Evolutionary conservation across 2,888 invertebrate genomes (phyloP), one percentile per base, ranked within the genome.

Genomic region (Hirtodrosophila confusa): DNA sequence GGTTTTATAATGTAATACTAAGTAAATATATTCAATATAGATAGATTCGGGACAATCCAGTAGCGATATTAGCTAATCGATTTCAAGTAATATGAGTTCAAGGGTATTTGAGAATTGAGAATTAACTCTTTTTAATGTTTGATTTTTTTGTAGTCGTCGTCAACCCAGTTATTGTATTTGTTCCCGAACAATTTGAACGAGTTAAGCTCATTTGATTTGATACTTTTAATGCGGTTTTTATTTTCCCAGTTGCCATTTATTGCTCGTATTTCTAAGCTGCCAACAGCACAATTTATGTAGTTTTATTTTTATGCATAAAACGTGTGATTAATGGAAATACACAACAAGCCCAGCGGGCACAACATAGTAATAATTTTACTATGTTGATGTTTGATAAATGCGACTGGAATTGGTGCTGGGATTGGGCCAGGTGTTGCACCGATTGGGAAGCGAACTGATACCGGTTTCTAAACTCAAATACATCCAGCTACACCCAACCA

Each of bases 161-260:
- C 54, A 76, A 55, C 49, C 40, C 62, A 64, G 53, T 17, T 17
- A 17, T 17, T 17, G 17, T 17, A 17, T n/a, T 75, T 77, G 58
- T 72, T 57, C 62, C 11, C 66, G 76, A 57, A 48, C 57, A 72
- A 68, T 75, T 76, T 77, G 69, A 75, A 77, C 73, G 75, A 61
- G 69, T 75, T 77, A 68, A 75, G 57, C 73, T 77, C 64, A 73
- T 77, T 75, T 77, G 75, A 77, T 75, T 75, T 77, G 74, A 69
- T 73, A 65, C 74, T 62, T 75, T 77, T 69, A 75, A 75, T 77
- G 69, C 40, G 61, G 48, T 61, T 72, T 77, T 73, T 77, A 65
- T 71, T 48, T 67, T 47, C 50, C 41, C 74, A 58, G 76, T 66
- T 71, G 73, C 71, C 58, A 76, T 72, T 75, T 75, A 63, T 72